phyloP scores from a whole-genome alignment of 1,140 invertebrate genomes.

The Leptopilina boulardi region DNA sequence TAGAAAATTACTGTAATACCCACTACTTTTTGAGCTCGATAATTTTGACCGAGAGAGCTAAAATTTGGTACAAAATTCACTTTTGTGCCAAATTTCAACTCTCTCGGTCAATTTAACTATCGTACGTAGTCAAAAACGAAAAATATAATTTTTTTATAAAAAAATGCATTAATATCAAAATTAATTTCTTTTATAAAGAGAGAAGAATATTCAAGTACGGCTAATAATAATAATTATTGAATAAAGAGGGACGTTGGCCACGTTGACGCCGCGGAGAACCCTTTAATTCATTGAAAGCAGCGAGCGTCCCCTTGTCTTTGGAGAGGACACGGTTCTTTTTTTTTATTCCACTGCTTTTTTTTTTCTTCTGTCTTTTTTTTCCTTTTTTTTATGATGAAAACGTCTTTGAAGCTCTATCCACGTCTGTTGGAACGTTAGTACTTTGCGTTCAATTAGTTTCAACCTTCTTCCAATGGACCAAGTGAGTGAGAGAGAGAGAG shows the following conservation, averaged over 20 bases:
- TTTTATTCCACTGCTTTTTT: too few relatives aligned
- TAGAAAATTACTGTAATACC: too few relatives aligned
- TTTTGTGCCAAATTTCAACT: background rate
- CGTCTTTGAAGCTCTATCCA: conserved; percentile 57
- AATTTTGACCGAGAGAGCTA: too few relatives aligned
- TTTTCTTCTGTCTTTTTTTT: too few relatives aligned
- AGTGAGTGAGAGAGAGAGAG: background rate
- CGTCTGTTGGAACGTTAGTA: conserved; percentile 51
- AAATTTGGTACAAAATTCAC: too few relatives aligned
- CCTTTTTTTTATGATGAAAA: conserved; percentile 55
- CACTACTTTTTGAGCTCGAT: too few relatives aligned
- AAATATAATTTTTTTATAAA: too few relatives aligned
- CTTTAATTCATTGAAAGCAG: conserved; percentile 58
- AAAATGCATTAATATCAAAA: too few relatives aligned
- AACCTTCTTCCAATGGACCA: conserved; percentile 44
- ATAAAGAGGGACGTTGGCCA: conserved; percentile 45
- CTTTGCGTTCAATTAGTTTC: conserved; percentile 60
- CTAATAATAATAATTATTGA: conserved; percentile 9
- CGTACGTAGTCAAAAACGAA: too few relatives aligned
- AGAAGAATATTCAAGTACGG: background rate
- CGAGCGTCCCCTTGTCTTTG: conserved; percentile 47
- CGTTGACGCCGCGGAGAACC: conserved; percentile 47
- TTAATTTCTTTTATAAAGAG: too few relatives aligned
- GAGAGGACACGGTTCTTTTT: conserved; percentile 13
- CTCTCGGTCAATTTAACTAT: too few relatives aligned